A percentile compares a stretch with the other conserved stretches of the same genome.
phyloP scores from a whole-genome alignment of 2,888 invertebrate genomes.

The Lobophora halterata region DNA sequence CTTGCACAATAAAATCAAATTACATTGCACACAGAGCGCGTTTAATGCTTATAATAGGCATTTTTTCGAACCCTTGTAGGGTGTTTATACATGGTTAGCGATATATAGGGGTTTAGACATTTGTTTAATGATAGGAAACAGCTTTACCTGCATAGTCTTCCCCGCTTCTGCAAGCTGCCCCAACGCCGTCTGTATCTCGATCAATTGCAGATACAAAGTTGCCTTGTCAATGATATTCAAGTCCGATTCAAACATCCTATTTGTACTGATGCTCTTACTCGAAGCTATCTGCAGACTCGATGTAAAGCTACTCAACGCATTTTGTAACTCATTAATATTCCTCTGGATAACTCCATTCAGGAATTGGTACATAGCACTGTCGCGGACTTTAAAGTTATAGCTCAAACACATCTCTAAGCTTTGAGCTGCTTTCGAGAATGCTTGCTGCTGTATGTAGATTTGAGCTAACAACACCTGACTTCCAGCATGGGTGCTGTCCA shows the following conservation, averaged over 20 bases:
- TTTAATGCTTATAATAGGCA: too few species aligned
- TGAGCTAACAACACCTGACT: constrained; percentile 93
- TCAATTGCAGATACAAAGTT: constrained; percentile 92
- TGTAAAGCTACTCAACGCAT: constrained; percentile 87
- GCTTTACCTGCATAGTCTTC: constrained; percentile 85
- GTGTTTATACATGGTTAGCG: too few species aligned
- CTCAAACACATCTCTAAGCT: constrained; percentile 94
- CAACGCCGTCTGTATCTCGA: constrained; percentile 86
- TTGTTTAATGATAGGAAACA: too few species aligned
- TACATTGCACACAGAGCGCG: too few species aligned
- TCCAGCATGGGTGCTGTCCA: constrained; percentile 90
- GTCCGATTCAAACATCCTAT: constrained; percentile 59
- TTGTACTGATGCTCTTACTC: constrained; percentile 49
- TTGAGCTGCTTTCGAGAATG: constrained; percentile 89
- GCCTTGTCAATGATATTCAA: constrained; percentile 88
- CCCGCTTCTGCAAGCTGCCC: constrained; percentile 90
- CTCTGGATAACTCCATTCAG: constrained; percentile 92
- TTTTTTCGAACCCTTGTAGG: too few species aligned
- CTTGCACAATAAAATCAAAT: too few species aligned
- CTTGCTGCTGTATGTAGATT: constrained; percentile 86
- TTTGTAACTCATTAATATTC: constrained; percentile 84
- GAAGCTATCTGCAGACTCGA: constrained; percentile 86
- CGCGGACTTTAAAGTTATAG: constrained; percentile 95
- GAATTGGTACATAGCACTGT: constrained; percentile 94
- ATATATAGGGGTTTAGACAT: too few species aligned